Percentiles rank a stretch among this genome's conserved stretches.
These are phyloP conservation scores for Hydractinia symbiolongicarpus DNA, from an alignment of 30 jellyfish, hydroid and myxozoan genomes.

Conservation along the genomic window DNA sequence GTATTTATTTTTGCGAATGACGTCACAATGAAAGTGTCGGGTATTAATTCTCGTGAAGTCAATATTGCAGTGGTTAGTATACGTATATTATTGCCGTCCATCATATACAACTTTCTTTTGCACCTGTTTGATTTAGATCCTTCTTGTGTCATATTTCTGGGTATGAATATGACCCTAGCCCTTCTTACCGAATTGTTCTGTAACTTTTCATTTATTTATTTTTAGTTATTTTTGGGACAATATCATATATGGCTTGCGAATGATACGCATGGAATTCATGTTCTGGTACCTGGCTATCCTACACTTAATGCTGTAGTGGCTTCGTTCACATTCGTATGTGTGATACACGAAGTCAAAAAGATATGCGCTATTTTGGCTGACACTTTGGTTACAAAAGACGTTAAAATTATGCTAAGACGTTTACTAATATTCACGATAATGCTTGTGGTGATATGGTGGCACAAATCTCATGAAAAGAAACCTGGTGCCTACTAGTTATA, in stretches of 20 bases:
- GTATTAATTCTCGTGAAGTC: too few species aligned
- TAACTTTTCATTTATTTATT: not conserved
- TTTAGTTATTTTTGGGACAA: conserved; percentile 78
- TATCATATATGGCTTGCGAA: conserved; percentile 91
- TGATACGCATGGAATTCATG: conserved; percentile 72
- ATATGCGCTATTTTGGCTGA: conserved; percentile 51
- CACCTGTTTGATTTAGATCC: too few species aligned
- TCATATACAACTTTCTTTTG: too few species aligned
- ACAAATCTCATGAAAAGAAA: conserved; percentile 67
- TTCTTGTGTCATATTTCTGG: too few species aligned
- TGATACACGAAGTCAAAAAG: conserved; percentile 57
- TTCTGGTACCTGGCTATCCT: conserved; percentile 64
- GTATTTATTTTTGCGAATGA: too few species aligned
- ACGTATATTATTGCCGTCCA: too few species aligned
- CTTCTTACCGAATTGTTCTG: too few species aligned
- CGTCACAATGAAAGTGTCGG: too few species aligned
- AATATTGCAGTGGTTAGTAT: too few species aligned
- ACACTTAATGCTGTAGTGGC: conserved; percentile 63
- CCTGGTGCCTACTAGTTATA: conserved; percentile 14
- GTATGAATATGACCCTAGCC: too few species aligned
- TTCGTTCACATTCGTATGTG: conserved; percentile 61
- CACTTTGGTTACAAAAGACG: conserved; percentile 86
- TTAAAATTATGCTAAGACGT: conserved; percentile 78
- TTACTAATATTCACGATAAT: conserved; percentile 47
- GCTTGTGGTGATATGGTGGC: conserved; percentile 86